phyloP scores from a whole-genome alignment of 2,113 vertebrate genomes.

The Solea senegalensis region DNA sequence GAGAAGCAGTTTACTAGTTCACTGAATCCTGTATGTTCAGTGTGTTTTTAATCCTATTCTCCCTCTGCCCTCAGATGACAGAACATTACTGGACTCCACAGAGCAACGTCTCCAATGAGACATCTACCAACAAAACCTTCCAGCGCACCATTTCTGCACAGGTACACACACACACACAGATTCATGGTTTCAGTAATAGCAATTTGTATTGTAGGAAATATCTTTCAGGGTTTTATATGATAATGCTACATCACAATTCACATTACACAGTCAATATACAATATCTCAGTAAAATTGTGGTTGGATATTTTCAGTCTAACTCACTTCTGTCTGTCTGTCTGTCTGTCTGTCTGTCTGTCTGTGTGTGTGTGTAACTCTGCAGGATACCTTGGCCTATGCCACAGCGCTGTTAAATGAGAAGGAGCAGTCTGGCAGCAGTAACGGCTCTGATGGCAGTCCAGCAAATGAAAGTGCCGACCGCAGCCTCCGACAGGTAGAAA shows the following conservation, averaged over 20 bases:
- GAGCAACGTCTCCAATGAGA: conserved; percentile 98
- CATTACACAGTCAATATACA: no score
- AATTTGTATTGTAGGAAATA: no score
- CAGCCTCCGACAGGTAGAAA: conserved; percentile 91
- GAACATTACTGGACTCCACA: conserved; percentile 99
- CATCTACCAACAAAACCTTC: conserved; percentile 98
- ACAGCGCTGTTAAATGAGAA: conserved; percentile 97
- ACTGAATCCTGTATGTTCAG: not conserved
- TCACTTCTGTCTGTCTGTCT: not conserved
- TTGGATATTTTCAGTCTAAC: not conserved
- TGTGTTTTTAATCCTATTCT: conserved; percentile 18
- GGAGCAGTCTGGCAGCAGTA: conserved; percentile 98
- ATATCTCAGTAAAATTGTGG: no score
- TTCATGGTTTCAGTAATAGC: no score
- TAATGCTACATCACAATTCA: no score
- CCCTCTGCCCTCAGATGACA: conserved; percentile 88
- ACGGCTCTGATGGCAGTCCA: conserved; percentile 96
- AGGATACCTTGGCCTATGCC: conserved; percentile 97
- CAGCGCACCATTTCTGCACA: conserved; percentile 99
- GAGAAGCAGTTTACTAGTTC: not conserved
- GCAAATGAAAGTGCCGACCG: conserved; percentile 94
- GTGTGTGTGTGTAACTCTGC: conserved; percentile 40
- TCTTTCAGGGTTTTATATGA: no score
- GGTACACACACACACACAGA: conserved; percentile 75
- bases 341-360: not conserved